These are phyloP conservation scores for Dasyurus viverrinus DNA, from an alignment of 2,113 vertebrate species.

Conservation along the genomic window DNA sequence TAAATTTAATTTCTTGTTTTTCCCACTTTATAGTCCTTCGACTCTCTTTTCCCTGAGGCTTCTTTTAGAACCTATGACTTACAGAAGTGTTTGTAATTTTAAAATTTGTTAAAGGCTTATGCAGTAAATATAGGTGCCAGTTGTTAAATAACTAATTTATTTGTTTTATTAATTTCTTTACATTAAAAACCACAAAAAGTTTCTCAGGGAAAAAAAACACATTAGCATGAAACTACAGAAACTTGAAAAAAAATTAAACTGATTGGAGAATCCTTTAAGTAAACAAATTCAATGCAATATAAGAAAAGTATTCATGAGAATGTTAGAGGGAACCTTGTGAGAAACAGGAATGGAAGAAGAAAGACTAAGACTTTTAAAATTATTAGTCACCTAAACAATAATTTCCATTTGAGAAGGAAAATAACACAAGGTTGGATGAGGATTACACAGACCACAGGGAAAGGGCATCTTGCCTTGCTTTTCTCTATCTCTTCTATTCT, in stretches of 20 bases:
- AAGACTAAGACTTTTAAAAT: background rate
- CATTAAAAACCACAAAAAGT: background rate
- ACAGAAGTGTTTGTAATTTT: background rate
- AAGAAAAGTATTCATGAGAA: constrained; percentile 12
- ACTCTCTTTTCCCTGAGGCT: background rate
- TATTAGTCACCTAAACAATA: background rate
- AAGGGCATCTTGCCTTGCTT: background rate
- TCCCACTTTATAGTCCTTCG: background rate
- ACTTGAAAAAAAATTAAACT: background rate
- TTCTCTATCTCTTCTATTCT: background rate
- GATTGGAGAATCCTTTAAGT: constrained; percentile 3
- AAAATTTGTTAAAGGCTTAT: background rate
- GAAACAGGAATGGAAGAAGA: background rate
- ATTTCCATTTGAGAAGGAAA: constrained; percentile 20
- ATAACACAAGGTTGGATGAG: background rate
- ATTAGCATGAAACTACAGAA: background rate
- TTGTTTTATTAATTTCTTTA: background rate
- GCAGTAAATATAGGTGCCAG: background rate
- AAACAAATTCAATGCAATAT: background rate
- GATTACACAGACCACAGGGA: background rate
- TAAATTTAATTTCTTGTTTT: background rate
- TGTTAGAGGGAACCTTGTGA: background rate
- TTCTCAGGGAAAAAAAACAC: constrained; percentile 4
- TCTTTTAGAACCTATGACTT: constrained; percentile 7
- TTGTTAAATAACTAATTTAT: background rate